Base-by-base conservation (phyloP, 2,888 invertebrate genomes). In the Pseudanteris insignis region DNA sequence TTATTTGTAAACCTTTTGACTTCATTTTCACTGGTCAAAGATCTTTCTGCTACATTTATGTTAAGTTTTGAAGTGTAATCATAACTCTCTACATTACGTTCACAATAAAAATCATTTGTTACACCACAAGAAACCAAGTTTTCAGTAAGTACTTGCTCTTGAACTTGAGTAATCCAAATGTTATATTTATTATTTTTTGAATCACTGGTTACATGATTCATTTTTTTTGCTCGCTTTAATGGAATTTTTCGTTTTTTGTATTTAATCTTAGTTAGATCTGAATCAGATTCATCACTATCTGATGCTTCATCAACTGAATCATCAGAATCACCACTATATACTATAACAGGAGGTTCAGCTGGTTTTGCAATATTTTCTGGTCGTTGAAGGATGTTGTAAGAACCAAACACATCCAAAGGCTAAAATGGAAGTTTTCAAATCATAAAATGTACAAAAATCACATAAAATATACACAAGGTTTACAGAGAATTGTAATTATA, bases 81-180 rank as follows among this genome's bases (percentile, higher is more conserved):
- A 80, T 92, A 92, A 77, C 87, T 88, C 80, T 92, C 92, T 40
- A 91, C 89, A 75, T 82, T 84, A 13, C 88, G 81, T 43, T 83
- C 88, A 81, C 76, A 74, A 47, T 85, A 88, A 77, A 84, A 84
- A 75, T 82, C 86, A 79, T 81, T 84, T 71, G 88, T 86, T 6
- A 93, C 91, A 78, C 89, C 90, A 80, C 91, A 91, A 29, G 86
- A 86, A 7, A 87, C 86, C 81, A 94, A 85, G 68, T 90, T 88
- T 74, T 92, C 89, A 14, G 89, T 88, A 41, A 94, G 80, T 0
- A 89, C 84, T 67, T 92, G 92, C 75, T 93, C 92, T 81, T 92
- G 87, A n/a, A 84, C 78, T 62, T 84, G 83, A 1, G 82, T 81
- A 66, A 85, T 83, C 93, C 93, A 94, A 65, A 93, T 85, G 77